Conservation (phyloP, 2,888 invertebrate species). For the Syrphus vitripennis region DNA sequence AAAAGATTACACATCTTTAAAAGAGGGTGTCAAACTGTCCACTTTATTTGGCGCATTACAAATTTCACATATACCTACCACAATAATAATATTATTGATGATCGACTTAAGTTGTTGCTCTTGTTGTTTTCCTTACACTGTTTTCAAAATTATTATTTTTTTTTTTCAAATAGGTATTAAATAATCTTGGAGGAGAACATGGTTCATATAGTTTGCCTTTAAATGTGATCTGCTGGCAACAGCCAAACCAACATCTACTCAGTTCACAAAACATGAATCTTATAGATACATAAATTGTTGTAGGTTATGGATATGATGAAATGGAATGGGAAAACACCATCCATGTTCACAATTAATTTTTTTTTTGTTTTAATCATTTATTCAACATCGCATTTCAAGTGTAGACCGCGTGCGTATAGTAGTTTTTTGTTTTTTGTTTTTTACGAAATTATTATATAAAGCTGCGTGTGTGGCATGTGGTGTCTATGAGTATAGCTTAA, state of each 20-base stretch:
- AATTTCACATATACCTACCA: slow-evolving; percentile 1
- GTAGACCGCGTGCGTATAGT: slow-evolving; percentile 40
- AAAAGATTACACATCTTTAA: slow-evolving; percentile 36
- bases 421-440: not conserved
- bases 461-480: slow-evolving; percentile 57
- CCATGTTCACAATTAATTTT: slow-evolving; percentile 59
- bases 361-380: slow-evolving; percentile 50
- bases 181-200: no score
- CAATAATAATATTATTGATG: not conserved
- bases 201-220: no score
- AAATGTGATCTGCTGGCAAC: no score
- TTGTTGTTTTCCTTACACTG: no score
- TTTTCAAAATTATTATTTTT: no score
- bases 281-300: slow-evolving; percentile 45
- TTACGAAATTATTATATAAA: slow-evolving; percentile 56
- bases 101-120: slow-evolving; percentile 69
- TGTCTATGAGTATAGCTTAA: slow-evolving; percentile 38
- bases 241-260: no score
- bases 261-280: no score
- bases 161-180: no score
- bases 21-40: slow-evolving; percentile 71
- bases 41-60: slow-evolving; percentile 69
- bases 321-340: slow-evolving; percentile 23
- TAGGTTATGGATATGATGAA: slow-evolving; percentile 47
- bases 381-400: slow-evolving; percentile 60